Evolutionary conservation across 1,140 invertebrate species (phyloP), one percentile per base, ranked within the genome.

Genomic region (Drosophila tani): DNA sequence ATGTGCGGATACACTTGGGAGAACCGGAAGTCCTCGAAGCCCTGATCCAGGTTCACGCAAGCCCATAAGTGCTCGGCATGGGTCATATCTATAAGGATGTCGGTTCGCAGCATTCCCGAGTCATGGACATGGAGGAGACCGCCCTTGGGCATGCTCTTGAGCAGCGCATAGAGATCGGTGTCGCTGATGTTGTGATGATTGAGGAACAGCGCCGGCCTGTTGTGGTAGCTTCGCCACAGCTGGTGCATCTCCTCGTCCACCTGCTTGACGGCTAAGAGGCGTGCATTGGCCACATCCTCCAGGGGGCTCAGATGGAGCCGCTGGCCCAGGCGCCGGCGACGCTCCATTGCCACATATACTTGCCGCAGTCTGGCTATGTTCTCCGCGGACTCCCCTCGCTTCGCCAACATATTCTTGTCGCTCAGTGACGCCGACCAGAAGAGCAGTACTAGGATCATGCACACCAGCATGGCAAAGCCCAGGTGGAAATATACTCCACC

Each of bases 91-190:
- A 85, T 21, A 0, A 91, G 51, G 83, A 95, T 96, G 35, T 96
- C 94, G 0, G 93, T 86, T 1, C 94, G 95, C 4, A 94, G 93
- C 12, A 96, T 93, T 1, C 95, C 95, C 9, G 95, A 94, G 67
- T 97, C 95, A 77, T 97, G 97, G 0, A 95, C 93, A 83, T 97
- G 97, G 0, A 97, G 93, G 0, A 95, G 94, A 0, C 94, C 95
- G 5, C 96, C 97, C 94, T 96, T 96, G 1, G 96, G 96, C 93
- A 96, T 95, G 21, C 93, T 93, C 60, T 93, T 92, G 11, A 97
- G 95, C 7, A 97, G 93, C 43, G 94, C 82, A 74, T 95, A 97
- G 0, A 97, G 95, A 73, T 94, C 90, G 0, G 96, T 96, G 0
- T 94, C 77, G 5, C 94, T 94, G 29, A 97, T 95, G 5, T 94